These are phyloP conservation scores for Orthosia gracilis DNA, from an alignment of 2,888 invertebrate genomes.

Conservation along the genomic window DNA sequence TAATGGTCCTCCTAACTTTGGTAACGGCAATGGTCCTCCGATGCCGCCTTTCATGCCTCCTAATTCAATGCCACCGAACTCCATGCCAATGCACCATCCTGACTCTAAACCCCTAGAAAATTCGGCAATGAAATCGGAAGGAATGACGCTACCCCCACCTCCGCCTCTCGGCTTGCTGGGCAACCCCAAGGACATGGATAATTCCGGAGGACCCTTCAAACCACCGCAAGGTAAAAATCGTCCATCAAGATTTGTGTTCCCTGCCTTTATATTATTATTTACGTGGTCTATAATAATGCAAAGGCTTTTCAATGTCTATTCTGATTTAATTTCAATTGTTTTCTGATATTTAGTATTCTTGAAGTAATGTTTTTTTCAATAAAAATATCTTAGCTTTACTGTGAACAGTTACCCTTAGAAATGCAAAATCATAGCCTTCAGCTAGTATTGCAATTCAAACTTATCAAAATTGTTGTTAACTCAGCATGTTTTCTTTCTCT, in stretches of 20 bases:
- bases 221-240: constrained; percentile 79
- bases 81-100: constrained; percentile 68
- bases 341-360: constrained; percentile 65
- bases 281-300: constrained; percentile 50
- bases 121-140: constrained; percentile 51
- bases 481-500: constrained; percentile 1
- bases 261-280: constrained; percentile 59
- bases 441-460: constrained; percentile 6
- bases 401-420: not conserved
- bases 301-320: constrained; percentile 45
- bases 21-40: constrained; percentile 73
- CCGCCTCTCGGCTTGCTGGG: constrained; percentile 72
- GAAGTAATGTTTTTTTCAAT: constrained; percentile 33
- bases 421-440: constrained; percentile 3
- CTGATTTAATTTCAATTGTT: constrained; percentile 47
- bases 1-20: constrained; percentile 78
- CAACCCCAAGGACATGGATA: constrained; percentile 79
- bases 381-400: constrained; percentile 20
- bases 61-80: constrained; percentile 68
- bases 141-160: constrained; percentile 74
- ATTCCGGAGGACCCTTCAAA: constrained; percentile 72
- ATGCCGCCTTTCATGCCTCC: constrained; percentile 80
- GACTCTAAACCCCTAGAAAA: constrained; percentile 74
- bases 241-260: constrained; percentile 30
- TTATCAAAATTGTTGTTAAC: constrained; percentile 7